phyloP scores from a whole-genome alignment of 2,888 invertebrate species.

The Punctoribates punctum region DNA sequence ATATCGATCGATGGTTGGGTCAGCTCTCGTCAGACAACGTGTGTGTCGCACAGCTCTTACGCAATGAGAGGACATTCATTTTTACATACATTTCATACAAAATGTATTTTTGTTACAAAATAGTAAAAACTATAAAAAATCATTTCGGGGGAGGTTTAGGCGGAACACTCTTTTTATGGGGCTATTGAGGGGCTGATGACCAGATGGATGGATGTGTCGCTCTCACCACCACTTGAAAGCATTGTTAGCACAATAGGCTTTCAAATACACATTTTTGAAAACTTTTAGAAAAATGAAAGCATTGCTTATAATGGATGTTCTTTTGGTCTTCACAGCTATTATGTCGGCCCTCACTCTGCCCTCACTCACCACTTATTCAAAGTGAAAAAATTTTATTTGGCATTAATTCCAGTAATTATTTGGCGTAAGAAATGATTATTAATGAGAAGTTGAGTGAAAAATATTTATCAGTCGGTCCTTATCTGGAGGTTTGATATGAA shows the following conservation, averaged over 20 bases:
- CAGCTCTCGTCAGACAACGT: constrained; percentile 23
- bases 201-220: constrained; percentile 10
- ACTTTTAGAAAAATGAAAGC: constrained; percentile 28
- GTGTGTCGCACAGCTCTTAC: constrained; percentile 26
- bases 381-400: no score
- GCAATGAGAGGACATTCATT: constrained; percentile 30
- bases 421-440: no score
- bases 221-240: constrained; percentile 25
- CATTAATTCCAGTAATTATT: no score
- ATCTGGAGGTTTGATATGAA: not conserved
- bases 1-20: constrained; percentile 34
- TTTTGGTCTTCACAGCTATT: constrained; percentile 3
- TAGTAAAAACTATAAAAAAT: constrained; percentile 25
- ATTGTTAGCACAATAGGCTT: constrained; percentile 29
- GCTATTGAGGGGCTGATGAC: no score
- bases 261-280: constrained; percentile 34
- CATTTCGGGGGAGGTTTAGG: constrained; percentile 34
- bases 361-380: no score
- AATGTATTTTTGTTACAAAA: constrained; percentile 25
- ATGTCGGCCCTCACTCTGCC: not conserved
- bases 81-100: not conserved
- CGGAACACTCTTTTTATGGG: constrained; percentile 3
- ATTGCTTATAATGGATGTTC: constrained; percentile 11
- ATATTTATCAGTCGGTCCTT: not conserved
- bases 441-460: no score